phyloP scores from a whole-genome alignment of 2,888 invertebrate genomes.

The Dorcus parallelipipedus region DNA sequence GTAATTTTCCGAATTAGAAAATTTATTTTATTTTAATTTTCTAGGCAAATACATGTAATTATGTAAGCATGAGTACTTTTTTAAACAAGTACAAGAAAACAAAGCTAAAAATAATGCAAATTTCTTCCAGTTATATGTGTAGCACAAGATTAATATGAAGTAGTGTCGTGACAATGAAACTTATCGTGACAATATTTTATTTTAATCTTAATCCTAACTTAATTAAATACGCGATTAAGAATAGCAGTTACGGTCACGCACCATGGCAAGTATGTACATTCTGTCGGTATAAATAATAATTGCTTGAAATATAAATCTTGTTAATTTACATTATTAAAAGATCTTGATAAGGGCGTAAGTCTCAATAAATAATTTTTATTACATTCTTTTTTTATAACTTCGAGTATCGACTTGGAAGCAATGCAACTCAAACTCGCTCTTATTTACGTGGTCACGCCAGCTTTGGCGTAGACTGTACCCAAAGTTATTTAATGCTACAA shows the following conservation, averaged over 20 bases:
- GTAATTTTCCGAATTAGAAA: too few species aligned
- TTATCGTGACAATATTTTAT: constrained; percentile 46
- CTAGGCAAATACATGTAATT: too few species aligned
- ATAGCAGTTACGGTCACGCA: constrained; percentile 35
- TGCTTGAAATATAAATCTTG: constrained; percentile 1
- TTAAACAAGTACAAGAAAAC: too few species aligned
- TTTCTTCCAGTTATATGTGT: too few species aligned
- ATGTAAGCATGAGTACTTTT: too few species aligned
- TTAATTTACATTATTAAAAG: constrained; percentile 1
- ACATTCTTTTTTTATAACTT: not conserved
- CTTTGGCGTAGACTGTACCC: not conserved
- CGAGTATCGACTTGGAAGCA: too few species aligned
- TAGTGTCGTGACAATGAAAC: constrained; percentile 34
- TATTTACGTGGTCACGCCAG: not conserved
- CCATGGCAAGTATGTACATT: constrained; percentile 7
- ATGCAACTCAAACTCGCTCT: too few species aligned
- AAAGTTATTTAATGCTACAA: constrained; percentile 7
- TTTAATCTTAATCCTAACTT: constrained; percentile 48
- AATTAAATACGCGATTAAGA: constrained; percentile 45
- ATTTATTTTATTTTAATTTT: too few species aligned
- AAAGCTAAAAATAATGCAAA: too few species aligned
- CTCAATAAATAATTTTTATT: not conserved
- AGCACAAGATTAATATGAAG: too few species aligned
- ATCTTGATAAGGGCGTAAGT: not conserved
- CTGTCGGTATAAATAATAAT: constrained; percentile 6